phyloP scores from a whole-genome alignment of 2,797 vertebrate species.

The Esox lucius region DNA sequence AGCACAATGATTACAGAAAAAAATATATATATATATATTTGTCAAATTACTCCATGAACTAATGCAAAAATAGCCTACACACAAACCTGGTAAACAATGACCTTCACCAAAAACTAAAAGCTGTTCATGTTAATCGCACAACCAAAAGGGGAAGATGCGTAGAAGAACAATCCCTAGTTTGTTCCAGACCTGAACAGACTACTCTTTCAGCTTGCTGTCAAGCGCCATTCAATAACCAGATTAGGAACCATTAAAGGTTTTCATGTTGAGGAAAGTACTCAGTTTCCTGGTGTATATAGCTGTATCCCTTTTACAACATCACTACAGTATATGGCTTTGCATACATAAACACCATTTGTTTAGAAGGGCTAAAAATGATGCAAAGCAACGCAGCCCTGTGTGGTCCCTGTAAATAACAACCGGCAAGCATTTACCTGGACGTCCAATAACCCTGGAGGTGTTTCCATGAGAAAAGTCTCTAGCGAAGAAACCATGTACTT shows the following conservation, averaged over 20 bases:
- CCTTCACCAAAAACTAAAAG: neutral
- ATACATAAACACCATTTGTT: constrained; percentile 70
- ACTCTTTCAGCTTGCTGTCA: constrained; percentile 18
- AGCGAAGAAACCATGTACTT: constrained; percentile 43
- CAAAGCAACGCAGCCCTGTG: constrained; percentile 58
- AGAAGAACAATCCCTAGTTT: constrained; percentile 11
- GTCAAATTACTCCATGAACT: neutral
- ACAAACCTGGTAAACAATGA: neutral
- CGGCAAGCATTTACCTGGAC: constrained; percentile 53
- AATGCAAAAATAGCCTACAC: neutral
- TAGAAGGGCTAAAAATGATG: constrained; percentile 64
- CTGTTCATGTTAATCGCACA: constrained; percentile 19
- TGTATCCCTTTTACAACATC: constrained; percentile 44
- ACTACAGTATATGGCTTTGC: constrained; percentile 55
- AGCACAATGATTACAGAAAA: neutral
- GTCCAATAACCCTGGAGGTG: constrained; percentile 42
- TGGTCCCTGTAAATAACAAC: constrained; percentile 46
- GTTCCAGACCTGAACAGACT: constrained; percentile 6
- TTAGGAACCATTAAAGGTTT: constrained; percentile 26
- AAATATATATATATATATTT: neutral
- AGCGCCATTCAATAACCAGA: constrained; percentile 57
- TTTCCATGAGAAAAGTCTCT: constrained; percentile 22
- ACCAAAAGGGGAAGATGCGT: constrained; percentile 21
- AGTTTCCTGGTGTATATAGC: constrained; percentile 36
- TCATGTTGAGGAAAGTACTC: constrained; percentile 29